Evolutionary conservation across 1,140 invertebrate species (phyloP).

Genomic region (Calliopsis andreniformis): DNA sequence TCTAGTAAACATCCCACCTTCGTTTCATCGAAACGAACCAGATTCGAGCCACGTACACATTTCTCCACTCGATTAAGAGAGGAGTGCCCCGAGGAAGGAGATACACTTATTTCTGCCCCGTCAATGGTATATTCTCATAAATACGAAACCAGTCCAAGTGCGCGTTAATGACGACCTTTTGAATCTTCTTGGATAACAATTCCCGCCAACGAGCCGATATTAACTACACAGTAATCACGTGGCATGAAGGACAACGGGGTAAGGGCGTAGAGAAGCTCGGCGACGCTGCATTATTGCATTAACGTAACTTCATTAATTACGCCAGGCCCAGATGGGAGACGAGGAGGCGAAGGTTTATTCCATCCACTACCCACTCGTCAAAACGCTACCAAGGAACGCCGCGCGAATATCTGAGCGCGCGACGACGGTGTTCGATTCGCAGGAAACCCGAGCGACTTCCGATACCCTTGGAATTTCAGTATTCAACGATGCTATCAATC

Average conservation of each 20-base stretch:
- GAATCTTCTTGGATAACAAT: constrained; percentile 44
- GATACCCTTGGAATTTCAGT: constrained; percentile 38
- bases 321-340: constrained; percentile 16
- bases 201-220: constrained; percentile 34
- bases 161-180: constrained; percentile 55
- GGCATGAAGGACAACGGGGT: background rate
- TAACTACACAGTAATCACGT: constrained; percentile 43
- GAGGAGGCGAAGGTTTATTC: constrained; percentile 22
- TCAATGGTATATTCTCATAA: constrained; percentile 6
- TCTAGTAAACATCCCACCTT: background rate
- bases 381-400: background rate
- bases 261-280: background rate
- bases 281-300: constrained; percentile 59
- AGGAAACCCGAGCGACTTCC: constrained; percentile 29
- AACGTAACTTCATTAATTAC: constrained; percentile 69
- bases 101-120: constrained; percentile 6
- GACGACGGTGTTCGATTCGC: constrained; percentile 31
- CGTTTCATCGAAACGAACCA: background rate
- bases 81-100: background rate
- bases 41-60: background rate
- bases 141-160: constrained; percentile 15
- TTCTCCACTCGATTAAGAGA: background rate
- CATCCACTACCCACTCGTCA: constrained; percentile 12
- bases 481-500: constrained; percentile 11
- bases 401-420: constrained; percentile 2